phyloP scores from a whole-genome alignment of 2,113 vertebrate genomes.

The Anolis sagrei region DNA sequence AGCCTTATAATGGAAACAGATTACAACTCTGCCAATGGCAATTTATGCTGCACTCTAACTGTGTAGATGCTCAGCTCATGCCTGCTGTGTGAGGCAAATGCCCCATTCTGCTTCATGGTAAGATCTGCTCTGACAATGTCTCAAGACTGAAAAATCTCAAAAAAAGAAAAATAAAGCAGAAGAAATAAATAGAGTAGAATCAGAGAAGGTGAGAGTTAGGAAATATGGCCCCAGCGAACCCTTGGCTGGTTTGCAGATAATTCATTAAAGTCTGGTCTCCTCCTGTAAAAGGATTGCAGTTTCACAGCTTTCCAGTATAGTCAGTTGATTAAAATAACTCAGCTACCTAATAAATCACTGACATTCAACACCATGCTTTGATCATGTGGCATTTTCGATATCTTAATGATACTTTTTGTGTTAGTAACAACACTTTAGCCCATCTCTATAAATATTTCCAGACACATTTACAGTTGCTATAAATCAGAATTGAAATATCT shows the following conservation, averaged over 20 bases:
- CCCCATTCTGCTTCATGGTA: background rate
- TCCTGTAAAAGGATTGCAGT: slow-evolving; percentile 9
- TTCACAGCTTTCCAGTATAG: slow-evolving; percentile 16
- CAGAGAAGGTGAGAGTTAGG: background rate
- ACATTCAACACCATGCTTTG: background rate
- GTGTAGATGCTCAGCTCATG: too few relatives aligned
- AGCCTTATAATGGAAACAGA: too few relatives aligned
- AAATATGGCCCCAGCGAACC: background rate
- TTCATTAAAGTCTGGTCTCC: background rate
- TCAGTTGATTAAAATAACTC: slow-evolving; percentile 7
- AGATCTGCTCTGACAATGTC: background rate
- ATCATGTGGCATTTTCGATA: slow-evolving; percentile 37
- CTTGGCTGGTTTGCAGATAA: background rate
- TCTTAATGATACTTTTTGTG: slow-evolving; percentile 16
- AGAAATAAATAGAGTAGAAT: background rate
- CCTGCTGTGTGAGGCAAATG: background rate
- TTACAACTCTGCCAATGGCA: too few relatives aligned
- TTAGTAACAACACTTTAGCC: slow-evolving; percentile 18
- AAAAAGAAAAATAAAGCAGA: background rate
- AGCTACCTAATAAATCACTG: slow-evolving; percentile 53
- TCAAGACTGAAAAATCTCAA: background rate
- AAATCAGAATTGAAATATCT: background rate
- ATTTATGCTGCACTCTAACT: too few relatives aligned
- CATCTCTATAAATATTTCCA: slow-evolving; percentile 18
- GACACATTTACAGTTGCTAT: background rate